Base-by-base conservation (phyloP, 2,888 invertebrate species). In the Mythimna pallens region DNA sequence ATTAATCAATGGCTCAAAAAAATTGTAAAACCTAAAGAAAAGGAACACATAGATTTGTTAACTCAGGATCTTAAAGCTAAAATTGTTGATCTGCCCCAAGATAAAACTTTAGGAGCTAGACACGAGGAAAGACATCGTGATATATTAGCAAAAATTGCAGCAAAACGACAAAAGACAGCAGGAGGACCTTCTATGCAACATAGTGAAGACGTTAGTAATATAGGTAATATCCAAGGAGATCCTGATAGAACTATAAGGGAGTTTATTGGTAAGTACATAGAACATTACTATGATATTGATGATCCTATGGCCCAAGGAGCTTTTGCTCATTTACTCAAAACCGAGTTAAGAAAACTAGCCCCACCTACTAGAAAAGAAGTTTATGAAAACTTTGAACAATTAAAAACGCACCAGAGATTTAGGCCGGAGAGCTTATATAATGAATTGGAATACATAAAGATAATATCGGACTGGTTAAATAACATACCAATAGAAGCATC, bases 401-500 rank as follows among this genome's bases (percentile, higher is more conserved):
- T 79, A 20, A 65, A 72, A 63, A 47, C 67, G 36, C 76, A 86
- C 61, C 83, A 87, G 8, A 70, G 75, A 14, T 87, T 90, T 65
- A 78, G 83, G 12, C 81, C 86, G 3, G 77, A 86, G 5, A 89
- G 83, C 57, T 82, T 94, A 36, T 81, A 82, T 7, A 86, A 77
- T 74, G 93, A 94, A 81, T 78, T 94, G 43, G 86, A 91, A 70
- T 93, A 92, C 52, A 91, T 93, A 10, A 92, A 90, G 76, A 83
- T 89, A 43, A 86, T 94, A 75, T 90, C 93, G 14, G 92, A 94
- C 84, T 94, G 94, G 93, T 83, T 94, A n/a, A 93, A 90, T 68
- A 88, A 85, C 58, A 79, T 93, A 79, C 92, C 92, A 3, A 80
- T 93, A 30, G 84, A 89, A 22, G 62, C 81, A 52, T 76, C 86